Conservation (phyloP, 37 sponge, comb jelly and placozoan species). For the Agelas oroides region DNA sequence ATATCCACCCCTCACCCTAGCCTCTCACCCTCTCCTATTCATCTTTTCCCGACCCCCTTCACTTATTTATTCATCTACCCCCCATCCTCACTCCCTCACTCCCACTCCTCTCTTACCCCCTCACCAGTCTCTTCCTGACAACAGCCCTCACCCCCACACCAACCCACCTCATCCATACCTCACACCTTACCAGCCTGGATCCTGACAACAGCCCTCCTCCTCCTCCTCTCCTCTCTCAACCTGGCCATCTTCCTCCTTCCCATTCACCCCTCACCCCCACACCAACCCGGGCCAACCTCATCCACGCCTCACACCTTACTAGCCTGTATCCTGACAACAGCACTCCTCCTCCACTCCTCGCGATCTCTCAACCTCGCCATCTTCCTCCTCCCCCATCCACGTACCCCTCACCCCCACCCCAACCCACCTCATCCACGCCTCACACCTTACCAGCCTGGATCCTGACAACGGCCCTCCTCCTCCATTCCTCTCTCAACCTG, state of each 20-base stretch:
- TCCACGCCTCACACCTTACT: neutral
- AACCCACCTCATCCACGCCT: no score
- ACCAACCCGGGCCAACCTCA: neutral
- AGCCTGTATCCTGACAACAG: no score
- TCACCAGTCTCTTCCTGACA: no score
- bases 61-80: conserved; percentile 20
- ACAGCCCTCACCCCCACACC: no score
- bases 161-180: neutral
- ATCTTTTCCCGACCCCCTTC: neutral
- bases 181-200: conserved; percentile 46
- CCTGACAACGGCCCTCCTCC: conserved; percentile 12
- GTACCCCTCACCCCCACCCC: no score
- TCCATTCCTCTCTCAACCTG: conserved; percentile 2
- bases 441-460: conserved; percentile 46
- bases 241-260: conserved; percentile 39
- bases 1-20: conserved; percentile 41
- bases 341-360: no score
- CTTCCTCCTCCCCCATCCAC: no score
- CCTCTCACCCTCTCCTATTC: neutral
- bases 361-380: no score
- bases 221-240: conserved; percentile 17
- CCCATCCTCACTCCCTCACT: no score
- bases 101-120: no score
- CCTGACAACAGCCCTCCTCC: conserved; percentile 9
- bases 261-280: conserved; percentile 2